These are phyloP conservation scores for Catamblyrhynchus diadema DNA, from an alignment of 2,797 vertebrate genomes.

Conservation along the genomic window DNA sequence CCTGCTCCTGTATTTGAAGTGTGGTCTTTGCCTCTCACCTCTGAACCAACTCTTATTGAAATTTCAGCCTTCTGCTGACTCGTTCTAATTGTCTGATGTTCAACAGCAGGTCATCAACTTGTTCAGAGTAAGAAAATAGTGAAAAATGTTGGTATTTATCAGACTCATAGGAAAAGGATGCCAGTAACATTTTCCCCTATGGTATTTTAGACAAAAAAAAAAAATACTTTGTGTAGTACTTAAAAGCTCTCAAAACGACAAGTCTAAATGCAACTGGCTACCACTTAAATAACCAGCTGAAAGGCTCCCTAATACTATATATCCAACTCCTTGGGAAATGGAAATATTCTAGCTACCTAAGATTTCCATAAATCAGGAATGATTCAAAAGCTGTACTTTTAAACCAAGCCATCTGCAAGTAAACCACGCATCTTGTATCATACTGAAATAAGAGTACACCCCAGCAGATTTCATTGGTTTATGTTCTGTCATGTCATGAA, in stretches of 20 bases:
- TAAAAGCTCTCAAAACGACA: background rate
- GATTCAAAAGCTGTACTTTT: background rate
- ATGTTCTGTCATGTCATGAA: background rate
- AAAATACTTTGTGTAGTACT: background rate
- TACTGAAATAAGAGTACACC: background rate
- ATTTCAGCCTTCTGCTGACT: background rate
- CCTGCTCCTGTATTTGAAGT: background rate
- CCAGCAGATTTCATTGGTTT: background rate
- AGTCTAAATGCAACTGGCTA: background rate
- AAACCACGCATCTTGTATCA: background rate
- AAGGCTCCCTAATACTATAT: rapidly evolving
- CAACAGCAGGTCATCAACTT: background rate
- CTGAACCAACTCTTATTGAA: background rate
- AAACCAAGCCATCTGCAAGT: background rate
- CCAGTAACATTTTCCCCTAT: background rate
- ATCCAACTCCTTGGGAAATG: background rate
- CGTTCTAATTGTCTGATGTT: background rate
- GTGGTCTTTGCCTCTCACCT: background rate
- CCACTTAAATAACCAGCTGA: background rate
- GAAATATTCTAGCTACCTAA: background rate
- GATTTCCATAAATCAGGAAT: background rate
- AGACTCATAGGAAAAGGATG: background rate
- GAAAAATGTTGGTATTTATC: background rate
- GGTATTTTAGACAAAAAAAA: background rate
- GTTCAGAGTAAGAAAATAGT: background rate